Evolutionary conservation across 2,888 invertebrate species (phyloP).

Genomic region (Brenthis daphne): DNA sequence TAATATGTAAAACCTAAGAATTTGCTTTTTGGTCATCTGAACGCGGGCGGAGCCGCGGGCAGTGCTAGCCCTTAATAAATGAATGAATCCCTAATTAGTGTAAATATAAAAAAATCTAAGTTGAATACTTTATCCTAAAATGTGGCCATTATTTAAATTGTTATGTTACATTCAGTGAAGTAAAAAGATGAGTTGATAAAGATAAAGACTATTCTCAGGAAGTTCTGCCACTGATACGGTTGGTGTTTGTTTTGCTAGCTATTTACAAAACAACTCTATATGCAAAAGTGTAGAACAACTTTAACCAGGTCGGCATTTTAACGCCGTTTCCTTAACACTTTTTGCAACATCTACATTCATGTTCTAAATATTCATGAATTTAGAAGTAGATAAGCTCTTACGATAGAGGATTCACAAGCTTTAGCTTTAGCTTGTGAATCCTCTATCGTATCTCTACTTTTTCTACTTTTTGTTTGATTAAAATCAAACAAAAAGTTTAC

Average conservation of each 20-base stretch:
- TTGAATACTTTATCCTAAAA: too few species aligned
- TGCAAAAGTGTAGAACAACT: conserved; percentile 10
- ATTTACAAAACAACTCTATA: conserved; percentile 10
- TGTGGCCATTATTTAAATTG: neutral
- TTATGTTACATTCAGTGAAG: too few species aligned
- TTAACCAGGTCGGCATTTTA: conserved; percentile 5
- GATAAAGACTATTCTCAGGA: conserved; percentile 1
- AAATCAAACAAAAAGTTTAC: neutral
- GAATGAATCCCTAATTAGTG: too few species aligned
- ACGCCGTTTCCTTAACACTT: conserved; percentile 15
- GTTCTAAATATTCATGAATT: conserved; percentile 18
- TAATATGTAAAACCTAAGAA: too few species aligned
- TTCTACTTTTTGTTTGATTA: too few species aligned
- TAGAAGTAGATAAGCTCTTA: neutral
- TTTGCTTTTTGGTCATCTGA: too few species aligned
- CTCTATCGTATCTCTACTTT: too few species aligned
- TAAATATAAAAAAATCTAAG: too few species aligned
- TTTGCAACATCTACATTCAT: conserved; percentile 5
- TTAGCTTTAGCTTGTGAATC: neutral
- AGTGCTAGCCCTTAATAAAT: too few species aligned
- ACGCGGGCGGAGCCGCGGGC: too few species aligned
- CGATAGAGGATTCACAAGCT: neutral
- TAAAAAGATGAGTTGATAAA: conserved; percentile 6
- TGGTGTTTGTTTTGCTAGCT: conserved; percentile 4
- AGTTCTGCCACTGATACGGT: conserved; percentile 6